A percentile compares a stretch with the other conserved stretches of the same genome.
Evolutionary conservation across 92 coral and sea anemone species (phyloP).

Genomic region (Paramuricea clavata): DNA sequence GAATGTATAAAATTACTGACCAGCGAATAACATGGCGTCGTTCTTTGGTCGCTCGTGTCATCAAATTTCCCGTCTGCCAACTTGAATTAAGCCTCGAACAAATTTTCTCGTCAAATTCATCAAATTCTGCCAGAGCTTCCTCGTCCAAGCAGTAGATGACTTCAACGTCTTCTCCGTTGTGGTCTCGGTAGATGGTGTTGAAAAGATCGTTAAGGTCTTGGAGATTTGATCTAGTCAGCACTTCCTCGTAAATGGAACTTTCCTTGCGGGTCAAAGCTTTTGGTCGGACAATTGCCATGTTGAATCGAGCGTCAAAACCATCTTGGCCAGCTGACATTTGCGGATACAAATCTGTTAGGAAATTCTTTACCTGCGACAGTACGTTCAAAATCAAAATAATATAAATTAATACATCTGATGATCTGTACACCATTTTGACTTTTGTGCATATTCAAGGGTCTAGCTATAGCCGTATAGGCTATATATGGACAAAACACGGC

Average conservation of each 20-base stretch:
- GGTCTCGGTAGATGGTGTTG: conserved; percentile 55
- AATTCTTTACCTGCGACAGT: conserved; percentile 35
- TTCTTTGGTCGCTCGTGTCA: not conserved
- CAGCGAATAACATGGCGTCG: conserved; percentile 30
- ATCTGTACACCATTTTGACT: too few relatives aligned
- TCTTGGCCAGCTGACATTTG: conserved; percentile 61
- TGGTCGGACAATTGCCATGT: conserved; percentile 55
- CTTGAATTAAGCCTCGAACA: conserved; percentile 55
- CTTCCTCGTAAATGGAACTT: conserved; percentile 51
- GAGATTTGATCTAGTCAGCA: conserved; percentile 41
- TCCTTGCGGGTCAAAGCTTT: conserved; percentile 54
- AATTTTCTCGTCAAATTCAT: conserved; percentile 63
- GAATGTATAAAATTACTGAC: conserved; percentile 19
- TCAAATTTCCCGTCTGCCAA: conserved; percentile 56
- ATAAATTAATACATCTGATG: not conserved
- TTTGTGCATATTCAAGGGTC: too few relatives aligned
- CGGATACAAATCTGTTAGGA: conserved; percentile 67
- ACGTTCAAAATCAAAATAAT: not conserved
- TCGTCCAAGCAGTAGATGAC: conserved; percentile 37
- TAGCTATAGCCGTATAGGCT: too few relatives aligned
- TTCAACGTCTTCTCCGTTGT: conserved; percentile 58
- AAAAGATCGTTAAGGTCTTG: conserved; percentile 52
- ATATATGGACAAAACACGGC: too few relatives aligned
- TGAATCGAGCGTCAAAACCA: conserved; percentile 63
- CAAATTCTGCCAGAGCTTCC: conserved; percentile 53